Percentiles rank a stretch among this genome's conserved stretches.
These are phyloP conservation scores for Aphaenogaster floridana DNA, from an alignment of 1,140 invertebrate genomes.

Conservation along the genomic window DNA sequence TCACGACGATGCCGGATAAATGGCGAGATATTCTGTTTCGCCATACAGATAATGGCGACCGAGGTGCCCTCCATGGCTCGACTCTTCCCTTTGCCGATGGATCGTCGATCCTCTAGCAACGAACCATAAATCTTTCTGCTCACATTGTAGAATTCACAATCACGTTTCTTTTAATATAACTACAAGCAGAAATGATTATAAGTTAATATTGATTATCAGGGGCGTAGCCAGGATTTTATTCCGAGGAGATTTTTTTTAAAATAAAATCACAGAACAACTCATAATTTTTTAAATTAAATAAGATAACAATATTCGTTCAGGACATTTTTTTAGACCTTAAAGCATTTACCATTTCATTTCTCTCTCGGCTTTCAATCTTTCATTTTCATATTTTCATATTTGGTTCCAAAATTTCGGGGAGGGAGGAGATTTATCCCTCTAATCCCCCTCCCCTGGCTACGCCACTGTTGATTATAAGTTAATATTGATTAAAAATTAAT, in stretches of 20 bases:
- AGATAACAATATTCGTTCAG: no score
- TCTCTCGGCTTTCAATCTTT: no score
- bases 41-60: conserved; percentile 29
- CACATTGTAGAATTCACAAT: background rate
- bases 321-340: no score
- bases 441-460: no score
- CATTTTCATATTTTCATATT: no score
- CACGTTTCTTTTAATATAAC: background rate
- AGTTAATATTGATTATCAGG: background rate
- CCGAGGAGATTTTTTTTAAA: no score
- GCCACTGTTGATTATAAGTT: background rate
- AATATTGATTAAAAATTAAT: background rate
- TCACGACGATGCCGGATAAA: conserved; percentile 47
- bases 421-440: no score
- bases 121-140: background rate
- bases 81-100: background rate
- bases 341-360: no score
- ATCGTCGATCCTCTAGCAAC: background rate
- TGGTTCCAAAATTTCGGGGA: no score
- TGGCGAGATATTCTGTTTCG: conserved; percentile 36
- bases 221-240: no score
- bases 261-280: no score
- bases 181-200: background rate
- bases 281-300: no score
- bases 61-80: conserved; percentile 13